A percentile compares a stretch with the other conserved stretches of the same genome.
phyloP scores from a whole-genome alignment of 2,888 invertebrate species.

The Agrochola lota region DNA sequence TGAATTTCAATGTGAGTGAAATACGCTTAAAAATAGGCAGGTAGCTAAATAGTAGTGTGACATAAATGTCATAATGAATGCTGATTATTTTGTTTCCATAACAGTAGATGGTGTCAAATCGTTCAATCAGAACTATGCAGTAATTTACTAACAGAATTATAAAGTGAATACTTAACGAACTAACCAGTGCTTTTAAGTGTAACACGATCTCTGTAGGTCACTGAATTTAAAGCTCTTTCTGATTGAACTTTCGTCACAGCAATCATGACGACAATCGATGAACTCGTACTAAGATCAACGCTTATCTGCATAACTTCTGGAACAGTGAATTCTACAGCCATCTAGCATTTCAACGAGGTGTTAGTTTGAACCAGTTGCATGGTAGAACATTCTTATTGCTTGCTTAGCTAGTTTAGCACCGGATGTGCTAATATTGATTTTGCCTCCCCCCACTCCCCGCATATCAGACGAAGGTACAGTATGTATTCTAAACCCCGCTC shows the following conservation, averaged over 20 bases:
- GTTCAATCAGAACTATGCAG: conserved; percentile 51
- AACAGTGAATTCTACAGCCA: conserved; percentile 88
- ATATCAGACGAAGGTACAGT: conserved; percentile 84
- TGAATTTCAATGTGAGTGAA: conserved; percentile 21
- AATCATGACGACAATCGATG: conserved; percentile 12
- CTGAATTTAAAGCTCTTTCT: conserved; percentile 38
- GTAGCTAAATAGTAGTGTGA: conserved; percentile 31
- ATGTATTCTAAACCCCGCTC: conserved; percentile 65
- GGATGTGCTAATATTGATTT: conserved; percentile 61
- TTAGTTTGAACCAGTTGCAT: conserved; percentile 78
- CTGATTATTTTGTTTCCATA: conserved; percentile 8
- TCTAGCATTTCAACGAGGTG: conserved; percentile 76
- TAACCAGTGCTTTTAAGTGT: conserved; percentile 9
- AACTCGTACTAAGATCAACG: conserved; percentile 24
- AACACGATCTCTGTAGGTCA: not conserved
- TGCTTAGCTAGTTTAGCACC: conserved; percentile 73
- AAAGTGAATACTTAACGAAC: conserved; percentile 11
- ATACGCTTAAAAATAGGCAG: conserved; percentile 39
- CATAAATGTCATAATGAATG: conserved; percentile 18
- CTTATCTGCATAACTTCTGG: conserved; percentile 61
- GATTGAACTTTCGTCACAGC: conserved; percentile 44
- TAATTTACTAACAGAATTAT: conserved; percentile 26
- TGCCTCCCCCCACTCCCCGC: conserved; percentile 68
- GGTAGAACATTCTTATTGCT: conserved; percentile 79
- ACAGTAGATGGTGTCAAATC: conserved; percentile 8